Base-by-base conservation (phyloP, 2,888 invertebrate species). In the Philereme transversata region DNA sequence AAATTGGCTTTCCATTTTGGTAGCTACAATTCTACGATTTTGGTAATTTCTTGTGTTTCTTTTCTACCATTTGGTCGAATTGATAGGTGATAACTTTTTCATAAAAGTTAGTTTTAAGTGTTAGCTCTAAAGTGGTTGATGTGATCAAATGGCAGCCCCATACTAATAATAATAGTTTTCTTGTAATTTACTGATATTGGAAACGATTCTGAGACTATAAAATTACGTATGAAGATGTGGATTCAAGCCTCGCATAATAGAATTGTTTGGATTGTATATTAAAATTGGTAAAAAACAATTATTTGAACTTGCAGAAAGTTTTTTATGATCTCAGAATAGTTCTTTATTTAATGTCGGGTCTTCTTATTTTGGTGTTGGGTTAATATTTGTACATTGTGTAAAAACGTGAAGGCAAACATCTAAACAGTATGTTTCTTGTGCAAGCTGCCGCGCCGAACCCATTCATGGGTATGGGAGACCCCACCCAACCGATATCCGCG, bases 381-480 rank as follows among this genome's bases (percentile, higher is more conserved):
- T 46, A 22, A 53, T 67, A 7, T 50, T 10, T 57, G 53, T 64
- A 51, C 49, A 59, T 51, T 57, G 22, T 65, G 62, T 55, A 57
- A 46, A 44, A 34, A 60, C 53, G 51, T 51, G 55, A 51, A 68
- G 64, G 49, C 51, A 59, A 65, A 11, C 11, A 51, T 63, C 46
- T 69, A 62, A 70, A 63, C 57, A 64, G 53, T 72, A 63, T 56
- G 72, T 83, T 82, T 84, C 72, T 84, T 81, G 76, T 79, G 86
- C 88, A 88, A 89, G 90, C 94, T 88, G 91, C 92, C 82, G 93
- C 93, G 86, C 93, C 94, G 73, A 95, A 95, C 90, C 95, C 95
- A 64, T 95, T 95, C 88, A 94, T 93, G 93, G 93, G 94, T 81
- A 94, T 94, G 87, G 92, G 93, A 83, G 94, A 93, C 62, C 88